Base-by-base conservation (phyloP, 92 coral and sea anemone species). In the Desmophyllum pertusum region DNA sequence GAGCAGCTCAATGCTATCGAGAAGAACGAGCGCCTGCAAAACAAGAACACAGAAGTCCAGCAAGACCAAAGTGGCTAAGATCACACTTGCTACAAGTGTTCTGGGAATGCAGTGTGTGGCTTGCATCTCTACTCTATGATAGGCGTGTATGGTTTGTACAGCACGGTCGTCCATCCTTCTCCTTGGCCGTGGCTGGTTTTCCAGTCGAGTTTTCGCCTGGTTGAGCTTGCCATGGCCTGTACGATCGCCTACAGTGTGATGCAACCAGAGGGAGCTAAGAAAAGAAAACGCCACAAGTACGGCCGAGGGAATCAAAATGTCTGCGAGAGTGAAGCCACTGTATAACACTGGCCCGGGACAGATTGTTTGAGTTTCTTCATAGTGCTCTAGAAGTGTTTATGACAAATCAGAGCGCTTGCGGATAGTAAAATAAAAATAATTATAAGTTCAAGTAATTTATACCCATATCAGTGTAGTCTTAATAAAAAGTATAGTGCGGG, bases 161-260 rank as follows among this genome's bases (percentile, higher is more conserved):
- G 90, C 67, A 85, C 67, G 55, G 92, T 82, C 3, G 92, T 93
- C 0, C 76, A 93, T 64, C 95, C 95, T 40, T 70, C 89, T 2
- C 97, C 98, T 1, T 95, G 98, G 98, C 97, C 97, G 21, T 95
- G 98, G 98, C 90, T 88, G 87, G 86, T 50, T 23, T 95, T 91
- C 36, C 93, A 93, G 77, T 93, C 98, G n/a, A 63, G 90, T 11
- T 95, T 88, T 84, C 92, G 98, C 10, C 53, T 93, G 4, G 87
- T 89, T 13, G 98, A 95, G 79, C 88, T 95, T 14, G 91, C 84
- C 41, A 87, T 95, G 93, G 95, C 97, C 0, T 53, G 52, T 41
- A 89, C 94, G 6, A 84, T 95, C 52, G 91, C 95, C 10, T 95
- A 95, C 82, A 93, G 93, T 13, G 97, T 93, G 35, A 78, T 87